Conservation (phyloP, 2,113 vertebrate species). For the Osmerus mordax region DNA sequence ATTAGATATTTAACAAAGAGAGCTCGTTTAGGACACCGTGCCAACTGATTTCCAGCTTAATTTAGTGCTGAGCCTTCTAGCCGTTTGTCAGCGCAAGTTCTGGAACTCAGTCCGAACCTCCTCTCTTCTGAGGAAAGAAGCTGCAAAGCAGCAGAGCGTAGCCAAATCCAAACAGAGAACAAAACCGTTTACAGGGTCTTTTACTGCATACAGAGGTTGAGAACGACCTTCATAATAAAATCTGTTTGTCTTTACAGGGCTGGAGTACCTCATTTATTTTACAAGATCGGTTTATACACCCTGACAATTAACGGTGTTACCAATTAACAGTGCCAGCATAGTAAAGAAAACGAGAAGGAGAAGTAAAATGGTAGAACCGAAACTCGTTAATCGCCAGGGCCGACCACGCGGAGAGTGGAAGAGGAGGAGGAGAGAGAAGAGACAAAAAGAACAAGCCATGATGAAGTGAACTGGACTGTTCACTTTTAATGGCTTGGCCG, state of each 20-base stretch:
- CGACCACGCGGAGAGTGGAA: constrained; percentile 10
- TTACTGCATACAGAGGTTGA: constrained; percentile 11
- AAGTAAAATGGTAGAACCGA: constrained; percentile 46
- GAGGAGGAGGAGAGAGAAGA: not conserved
- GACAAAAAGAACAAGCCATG: not conserved
- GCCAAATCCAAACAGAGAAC: constrained; percentile 19
- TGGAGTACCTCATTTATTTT: constrained; percentile 1
- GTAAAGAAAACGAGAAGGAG: constrained; percentile 18
- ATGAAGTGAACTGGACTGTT: constrained; percentile 52
- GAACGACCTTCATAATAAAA: constrained; percentile 13
- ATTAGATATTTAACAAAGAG: not conserved
- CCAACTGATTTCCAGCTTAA: constrained; percentile 36
- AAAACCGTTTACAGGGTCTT: constrained; percentile 22
- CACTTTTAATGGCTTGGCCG: constrained; percentile 56
- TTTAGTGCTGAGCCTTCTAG: constrained; percentile 17
- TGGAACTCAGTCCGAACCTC: not conserved
- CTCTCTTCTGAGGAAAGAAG: constrained; percentile 10
- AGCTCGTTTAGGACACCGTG: not conserved
- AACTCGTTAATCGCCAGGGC: constrained; percentile 38
- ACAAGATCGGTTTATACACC: constrained; percentile 21
- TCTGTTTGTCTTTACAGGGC: not conserved
- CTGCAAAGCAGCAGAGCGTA: constrained; percentile 13
- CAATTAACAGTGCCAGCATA: not conserved
- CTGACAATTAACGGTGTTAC: constrained; percentile 22
- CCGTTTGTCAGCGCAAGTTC: constrained; percentile 13